Evolutionary conservation across 2,113 vertebrate species (phyloP).

Genomic region (Grantiella picta): DNA sequence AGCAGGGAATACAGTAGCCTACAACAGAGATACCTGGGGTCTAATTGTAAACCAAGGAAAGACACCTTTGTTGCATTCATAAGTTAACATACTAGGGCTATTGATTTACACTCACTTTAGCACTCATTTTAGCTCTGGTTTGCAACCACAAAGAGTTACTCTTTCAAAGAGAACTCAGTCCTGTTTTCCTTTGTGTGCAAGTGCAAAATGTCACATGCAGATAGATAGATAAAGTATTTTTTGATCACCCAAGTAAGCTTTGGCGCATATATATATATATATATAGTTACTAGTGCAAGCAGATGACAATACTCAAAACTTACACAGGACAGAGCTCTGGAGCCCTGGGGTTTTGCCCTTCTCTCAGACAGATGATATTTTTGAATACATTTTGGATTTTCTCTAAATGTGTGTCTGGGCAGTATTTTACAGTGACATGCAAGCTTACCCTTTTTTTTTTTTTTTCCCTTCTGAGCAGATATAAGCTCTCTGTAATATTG

Average conservation of each 20-base stretch:
- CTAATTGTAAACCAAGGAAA: background rate
- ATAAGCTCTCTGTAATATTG: background rate
- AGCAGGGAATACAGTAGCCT: background rate
- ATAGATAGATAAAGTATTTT: background rate
- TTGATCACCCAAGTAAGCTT: background rate
- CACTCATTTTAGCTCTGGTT: background rate
- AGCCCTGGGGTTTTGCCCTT: background rate
- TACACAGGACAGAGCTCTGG: background rate
- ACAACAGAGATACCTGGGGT: background rate
- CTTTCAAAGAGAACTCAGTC: background rate
- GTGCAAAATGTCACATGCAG: background rate
- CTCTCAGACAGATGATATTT: background rate
- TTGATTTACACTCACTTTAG: background rate
- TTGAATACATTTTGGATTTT: background rate
- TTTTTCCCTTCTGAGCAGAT: background rate
- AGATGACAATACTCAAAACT: background rate
- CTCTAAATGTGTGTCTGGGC: background rate
- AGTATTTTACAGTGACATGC: background rate
- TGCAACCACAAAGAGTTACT: background rate
- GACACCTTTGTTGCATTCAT: background rate
- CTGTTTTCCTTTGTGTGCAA: background rate
- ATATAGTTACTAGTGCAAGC: background rate
- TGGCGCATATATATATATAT: no score
- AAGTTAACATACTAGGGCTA: background rate
- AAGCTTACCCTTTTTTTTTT: background rate